A percentile compares a stretch with the other conserved stretches of the same genome.
Conservation (phyloP, 2,113 vertebrate genomes). For the Macrotus californicus region DNA sequence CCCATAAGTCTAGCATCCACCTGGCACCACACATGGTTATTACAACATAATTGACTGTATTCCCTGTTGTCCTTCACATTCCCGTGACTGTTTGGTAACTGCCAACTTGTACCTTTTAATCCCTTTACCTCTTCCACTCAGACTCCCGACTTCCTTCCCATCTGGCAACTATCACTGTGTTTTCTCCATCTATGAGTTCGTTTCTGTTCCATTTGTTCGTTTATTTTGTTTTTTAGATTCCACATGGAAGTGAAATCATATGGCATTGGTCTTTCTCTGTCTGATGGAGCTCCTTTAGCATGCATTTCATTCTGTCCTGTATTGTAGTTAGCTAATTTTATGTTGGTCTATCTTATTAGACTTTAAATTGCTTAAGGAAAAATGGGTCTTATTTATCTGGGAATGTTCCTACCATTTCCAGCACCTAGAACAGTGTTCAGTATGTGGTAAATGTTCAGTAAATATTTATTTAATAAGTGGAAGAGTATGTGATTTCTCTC, state of each 20-base stretch:
- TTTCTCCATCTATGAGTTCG: background rate
- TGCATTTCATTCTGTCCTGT: background rate
- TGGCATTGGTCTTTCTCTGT: background rate
- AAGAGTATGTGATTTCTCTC: background rate
- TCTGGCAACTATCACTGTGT: background rate
- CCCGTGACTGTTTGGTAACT: background rate
- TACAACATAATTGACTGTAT: too few species aligned
- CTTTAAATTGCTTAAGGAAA: background rate
- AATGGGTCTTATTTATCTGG: background rate
- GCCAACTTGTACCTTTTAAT: background rate
- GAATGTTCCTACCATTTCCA: background rate
- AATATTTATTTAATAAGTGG: slow-evolving; percentile 9
- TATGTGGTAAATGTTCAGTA: background rate
- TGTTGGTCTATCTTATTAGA: background rate
- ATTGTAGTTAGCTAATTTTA: background rate
- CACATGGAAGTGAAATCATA: background rate
- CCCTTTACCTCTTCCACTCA: background rate
- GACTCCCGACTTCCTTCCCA: background rate
- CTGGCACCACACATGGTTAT: background rate
- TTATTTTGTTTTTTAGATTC: background rate
- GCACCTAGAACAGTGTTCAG: background rate
- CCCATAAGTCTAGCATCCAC: background rate
- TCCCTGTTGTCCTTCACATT: background rate
- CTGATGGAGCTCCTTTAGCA: background rate
- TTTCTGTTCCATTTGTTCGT: background rate